Percentiles rank a stretch among this genome's conserved stretches.
Evolutionary conservation across 2,888 invertebrate genomes (phyloP).

Genomic region (Scelioninae gen. 1): DNA sequence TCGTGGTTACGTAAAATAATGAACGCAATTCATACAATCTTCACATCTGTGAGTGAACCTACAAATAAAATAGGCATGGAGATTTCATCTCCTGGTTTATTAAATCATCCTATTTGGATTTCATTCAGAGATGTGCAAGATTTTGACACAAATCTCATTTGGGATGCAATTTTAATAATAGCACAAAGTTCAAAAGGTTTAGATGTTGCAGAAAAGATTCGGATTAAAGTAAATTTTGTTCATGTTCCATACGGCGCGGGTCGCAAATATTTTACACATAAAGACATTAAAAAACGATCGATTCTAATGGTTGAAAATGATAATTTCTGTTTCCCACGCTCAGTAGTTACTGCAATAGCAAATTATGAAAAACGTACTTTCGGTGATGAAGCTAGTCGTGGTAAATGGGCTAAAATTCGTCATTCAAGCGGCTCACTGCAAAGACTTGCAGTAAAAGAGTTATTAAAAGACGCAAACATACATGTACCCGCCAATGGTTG

Average conservation of each 20-base stretch:
- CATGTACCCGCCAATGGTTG: not conserved
- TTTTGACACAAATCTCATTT: too few species aligned
- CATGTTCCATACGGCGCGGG: not conserved
- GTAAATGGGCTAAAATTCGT: not conserved
- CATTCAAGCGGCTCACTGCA: not conserved
- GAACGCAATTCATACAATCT: too few species aligned
- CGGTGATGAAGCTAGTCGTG: not conserved
- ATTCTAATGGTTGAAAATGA: not conserved
- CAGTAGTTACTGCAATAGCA: conserved; percentile 1
- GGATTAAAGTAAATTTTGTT: not conserved
- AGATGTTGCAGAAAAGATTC: not conserved
- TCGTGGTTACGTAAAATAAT: too few species aligned
- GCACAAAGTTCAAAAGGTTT: too few species aligned
- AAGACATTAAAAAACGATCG: conserved; percentile 1
- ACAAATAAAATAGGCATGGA: too few species aligned
- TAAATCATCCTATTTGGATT: too few species aligned
- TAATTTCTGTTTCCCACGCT: conserved; percentile 13
- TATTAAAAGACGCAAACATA: not conserved
- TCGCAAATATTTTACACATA: not conserved
- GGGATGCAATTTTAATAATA: too few species aligned
- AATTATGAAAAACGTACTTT: not conserved
- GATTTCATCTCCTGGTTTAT: too few species aligned
- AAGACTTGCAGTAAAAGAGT: not conserved
- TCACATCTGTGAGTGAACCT: too few species aligned
- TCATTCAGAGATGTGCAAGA: too few species aligned